Base-by-base conservation (phyloP, 2,797 vertebrate species). In the Kryptolebias ocellatus region DNA sequence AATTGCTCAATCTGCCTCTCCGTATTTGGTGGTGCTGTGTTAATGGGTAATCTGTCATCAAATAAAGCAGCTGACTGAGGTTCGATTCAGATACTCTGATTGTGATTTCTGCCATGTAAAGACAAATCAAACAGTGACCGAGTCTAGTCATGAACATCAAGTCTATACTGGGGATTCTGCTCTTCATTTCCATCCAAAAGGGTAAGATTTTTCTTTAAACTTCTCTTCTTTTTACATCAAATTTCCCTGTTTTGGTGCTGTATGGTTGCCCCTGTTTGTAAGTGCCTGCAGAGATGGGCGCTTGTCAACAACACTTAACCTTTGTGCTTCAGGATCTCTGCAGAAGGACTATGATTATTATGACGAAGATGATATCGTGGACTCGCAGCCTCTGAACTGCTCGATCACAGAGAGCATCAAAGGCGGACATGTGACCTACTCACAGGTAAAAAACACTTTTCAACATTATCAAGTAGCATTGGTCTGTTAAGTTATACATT, bases 1-100 rank as follows among this genome's bases (percentile, higher is more conserved):
- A 64, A 72, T 92, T 91, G 74, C 91, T 65, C 79, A 89, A 90
- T 85, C 28, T 4, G 2, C 67, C 4, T 11, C 58, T 76, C 74
- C 60, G 14, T 8, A 31, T 76, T 74, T 52, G 61, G n/a, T 57
- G 29, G 61, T 44, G 67, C 59, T 78, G 56, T 72, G 90, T 93
- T 92, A 93, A 89, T 93, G 69, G 81, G 69, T 93, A 92, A 89
- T 87, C 89, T 59, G 79, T 90, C 49, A 53, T 87, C 90, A 94
- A 93, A 94, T 89, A 93, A 68, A 88, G 60, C 62, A 58, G 52
- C 66, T 68, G 47, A 44, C 66, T 51, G 45, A 44, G 60, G 62
- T 64, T 80, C 42, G 0, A 53, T 70, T 39, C 27, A 78, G 56
- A 70, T 58, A 46, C 46, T 67, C 11, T 54, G 0, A 27, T 12